Base-by-base conservation (phyloP, 2,888 invertebrate species). In the Galeruca laticollis region DNA sequence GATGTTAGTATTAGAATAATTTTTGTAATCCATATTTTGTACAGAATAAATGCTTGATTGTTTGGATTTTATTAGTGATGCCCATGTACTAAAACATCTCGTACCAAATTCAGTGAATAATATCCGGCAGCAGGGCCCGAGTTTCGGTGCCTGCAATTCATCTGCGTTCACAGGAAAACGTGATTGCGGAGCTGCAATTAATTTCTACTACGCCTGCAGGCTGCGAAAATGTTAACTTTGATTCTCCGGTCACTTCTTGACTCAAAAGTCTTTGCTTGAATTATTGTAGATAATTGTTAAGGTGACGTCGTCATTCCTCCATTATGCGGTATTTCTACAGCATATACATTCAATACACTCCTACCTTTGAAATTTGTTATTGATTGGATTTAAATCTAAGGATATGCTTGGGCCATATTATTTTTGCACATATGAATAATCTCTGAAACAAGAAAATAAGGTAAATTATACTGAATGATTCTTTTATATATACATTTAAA, bases 101-200 rank as follows among this genome's bases (percentile, higher is more conserved):
- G 61, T 49, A 49, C 31, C 52, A 62, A 62, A 52, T 52, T 37
- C 52, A 37, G 11, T 35, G 62, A 62, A 62, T 63, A 60, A 60
- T 69, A 69, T 69, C 59, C 59, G 59, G 63, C 49, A 59, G 60
- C 63, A 37, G 20, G 33, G 60, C 20, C 68, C 56, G 72, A 74
- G 68, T 72, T 68, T 73, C 60, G 66, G 71, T 72, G 70, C 75
- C 71, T 71, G 74, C 74, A 74, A 75, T 75, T 75, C 74, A 75
- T 75, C 75, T 72, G 69, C 67, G 74, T 73, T 75, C 61, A 71
- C 71, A 72, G 74, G 71, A 74, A 74, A 72, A 67, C 73, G 73
- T 75, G 74, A 75, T 75, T 75, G 75, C 73, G 68, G 60, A 65
- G 59, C 61, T 66, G 70, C 73, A 75, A 75, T 75, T 75, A 75